Conservation (phyloP, 2,113 vertebrate genomes). For the Perccottus glenii region DNA sequence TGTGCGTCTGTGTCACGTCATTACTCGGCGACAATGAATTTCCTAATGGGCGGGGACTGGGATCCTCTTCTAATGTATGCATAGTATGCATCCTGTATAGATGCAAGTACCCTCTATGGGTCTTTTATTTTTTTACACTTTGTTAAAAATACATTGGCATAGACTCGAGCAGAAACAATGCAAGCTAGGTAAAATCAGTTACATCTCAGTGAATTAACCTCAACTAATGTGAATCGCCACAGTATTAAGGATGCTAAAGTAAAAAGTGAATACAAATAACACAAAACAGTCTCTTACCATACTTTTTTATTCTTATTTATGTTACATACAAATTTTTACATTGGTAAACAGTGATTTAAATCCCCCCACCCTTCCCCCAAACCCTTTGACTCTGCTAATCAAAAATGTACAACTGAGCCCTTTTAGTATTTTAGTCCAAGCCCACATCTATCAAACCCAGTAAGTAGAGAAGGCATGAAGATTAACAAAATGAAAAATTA, state of each 20-base stretch:
- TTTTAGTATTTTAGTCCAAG: slow-evolving; percentile 43
- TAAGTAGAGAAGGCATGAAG: slow-evolving; percentile 38
- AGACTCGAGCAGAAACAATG: too few species aligned
- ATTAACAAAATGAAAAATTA: slow-evolving; percentile 27
- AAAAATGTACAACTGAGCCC: slow-evolving; percentile 56
- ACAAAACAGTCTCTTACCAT: slow-evolving; percentile 18
- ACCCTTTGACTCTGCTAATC: slow-evolving; percentile 31
- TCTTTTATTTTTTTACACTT: too few species aligned
- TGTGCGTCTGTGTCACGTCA: slow-evolving; percentile 15
- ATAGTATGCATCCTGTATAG: too few species aligned
- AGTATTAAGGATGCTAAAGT: too few species aligned
- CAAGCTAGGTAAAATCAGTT: too few species aligned
- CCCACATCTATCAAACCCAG: slow-evolving; percentile 16
- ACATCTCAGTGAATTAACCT: too few species aligned
- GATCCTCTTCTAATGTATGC: too few species aligned
- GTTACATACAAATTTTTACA: slow-evolving; percentile 80
- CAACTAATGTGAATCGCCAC: too few species aligned
- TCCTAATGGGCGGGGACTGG: background rate
- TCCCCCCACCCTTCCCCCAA: slow-evolving; percentile 4
- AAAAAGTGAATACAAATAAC: background rate
- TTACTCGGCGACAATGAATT: slow-evolving; percentile 32
- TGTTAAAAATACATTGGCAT: too few species aligned
- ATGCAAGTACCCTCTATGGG: too few species aligned
- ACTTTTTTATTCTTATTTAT: slow-evolving; percentile 69
- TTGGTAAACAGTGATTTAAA: slow-evolving; percentile 60